Percentiles rank a stretch among this genome's conserved stretches.
Conservation (phyloP, 1,140 invertebrate genomes). For the Fopius arisanus region DNA sequence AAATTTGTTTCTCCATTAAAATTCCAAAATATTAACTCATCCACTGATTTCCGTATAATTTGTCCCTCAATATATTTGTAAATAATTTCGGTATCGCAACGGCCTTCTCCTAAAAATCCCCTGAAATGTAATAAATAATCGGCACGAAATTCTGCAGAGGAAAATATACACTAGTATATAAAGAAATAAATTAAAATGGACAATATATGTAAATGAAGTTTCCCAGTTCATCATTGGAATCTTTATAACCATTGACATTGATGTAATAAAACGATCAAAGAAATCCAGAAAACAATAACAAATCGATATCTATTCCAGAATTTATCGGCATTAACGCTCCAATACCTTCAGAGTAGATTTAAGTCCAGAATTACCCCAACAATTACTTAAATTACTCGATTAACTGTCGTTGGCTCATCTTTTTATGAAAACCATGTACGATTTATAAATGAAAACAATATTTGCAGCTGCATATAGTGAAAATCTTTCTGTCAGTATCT, state of each 20-base stretch:
- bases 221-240: background rate
- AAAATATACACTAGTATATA: background rate
- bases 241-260: background rate
- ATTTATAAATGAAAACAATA: background rate
- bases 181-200: background rate
- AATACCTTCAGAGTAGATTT: background rate
- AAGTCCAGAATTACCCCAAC: background rate
- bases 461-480: no score
- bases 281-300: background rate
- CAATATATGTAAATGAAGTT: background rate
- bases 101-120: no score
- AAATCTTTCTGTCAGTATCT: background rate
- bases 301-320: background rate
- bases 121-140: background rate
- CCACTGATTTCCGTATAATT: no score
- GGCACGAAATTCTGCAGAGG: background rate
- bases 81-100: no score
- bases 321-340: background rate
- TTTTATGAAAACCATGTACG: background rate
- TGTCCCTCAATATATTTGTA: no score
- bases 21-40: no score
- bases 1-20: background rate
- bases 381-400: background rate
- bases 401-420: slow-evolving; percentile 6
- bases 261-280: background rate